phyloP scores from a whole-genome alignment of 2,888 invertebrate genomes.

The Nemotelus pantherinus region DNA sequence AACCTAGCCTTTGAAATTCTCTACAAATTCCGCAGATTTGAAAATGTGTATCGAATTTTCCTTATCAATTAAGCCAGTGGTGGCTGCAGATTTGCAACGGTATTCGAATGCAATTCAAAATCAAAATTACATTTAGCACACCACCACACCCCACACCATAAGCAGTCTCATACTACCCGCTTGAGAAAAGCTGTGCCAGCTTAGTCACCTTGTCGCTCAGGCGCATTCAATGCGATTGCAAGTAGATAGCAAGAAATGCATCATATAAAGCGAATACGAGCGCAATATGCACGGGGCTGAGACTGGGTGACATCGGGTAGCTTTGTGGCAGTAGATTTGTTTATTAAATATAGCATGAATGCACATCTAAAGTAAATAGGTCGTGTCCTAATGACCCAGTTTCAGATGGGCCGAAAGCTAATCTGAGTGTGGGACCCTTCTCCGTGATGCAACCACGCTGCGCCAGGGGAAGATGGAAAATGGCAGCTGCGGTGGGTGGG shows the following conservation, averaged over 20 bases:
- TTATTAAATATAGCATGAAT: slow-evolving; percentile 31
- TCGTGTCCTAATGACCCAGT: slow-evolving; percentile 34
- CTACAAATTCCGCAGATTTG: too few species aligned
- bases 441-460: neutral
- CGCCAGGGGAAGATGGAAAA: slow-evolving; percentile 4
- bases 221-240: slow-evolving; percentile 14
- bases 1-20: too few species aligned
- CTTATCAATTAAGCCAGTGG: too few species aligned
- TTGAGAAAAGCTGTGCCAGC: too few species aligned
- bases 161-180: too few species aligned
- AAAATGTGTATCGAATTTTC: too few species aligned
- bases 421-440: slow-evolving; percentile 9
- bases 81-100: too few species aligned
- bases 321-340: neutral
- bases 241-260: slow-evolving; percentile 13
- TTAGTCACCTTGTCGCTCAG: too few species aligned
- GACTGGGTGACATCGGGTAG: neutral
- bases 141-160: too few species aligned
- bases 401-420: slow-evolving; percentile 30
- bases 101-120: too few species aligned
- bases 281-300: neutral
- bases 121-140: too few species aligned
- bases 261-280: neutral
- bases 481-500: slow-evolving; percentile 3
- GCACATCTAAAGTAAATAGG: slow-evolving; percentile 34